Evolutionary conservation across 2,113 vertebrate genomes (phyloP).

Genomic region (Crotalus viridis): DNA sequence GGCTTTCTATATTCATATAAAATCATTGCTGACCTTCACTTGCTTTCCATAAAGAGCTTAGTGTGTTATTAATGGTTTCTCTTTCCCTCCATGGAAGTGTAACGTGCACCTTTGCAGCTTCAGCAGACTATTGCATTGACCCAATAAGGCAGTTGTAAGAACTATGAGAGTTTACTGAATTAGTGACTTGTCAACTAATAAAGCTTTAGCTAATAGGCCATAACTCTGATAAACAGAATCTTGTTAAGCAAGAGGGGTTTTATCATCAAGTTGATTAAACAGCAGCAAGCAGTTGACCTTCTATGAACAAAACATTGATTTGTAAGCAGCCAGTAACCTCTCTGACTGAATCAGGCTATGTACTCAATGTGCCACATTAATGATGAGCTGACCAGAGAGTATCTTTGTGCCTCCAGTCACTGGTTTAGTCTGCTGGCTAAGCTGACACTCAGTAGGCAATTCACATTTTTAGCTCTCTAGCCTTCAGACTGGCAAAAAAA

Average conservation of each 20-base stretch:
- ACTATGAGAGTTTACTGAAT: background rate
- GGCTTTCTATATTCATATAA: background rate
- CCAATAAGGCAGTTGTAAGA: background rate
- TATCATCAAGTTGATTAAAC: background rate
- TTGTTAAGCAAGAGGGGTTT: constrained; percentile 1
- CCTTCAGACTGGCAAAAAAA: background rate
- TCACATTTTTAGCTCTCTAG: background rate
- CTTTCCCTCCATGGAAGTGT: background rate
- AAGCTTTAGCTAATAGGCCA: background rate
- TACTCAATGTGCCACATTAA: background rate
- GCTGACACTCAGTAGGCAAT: background rate
- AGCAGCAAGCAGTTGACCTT: background rate
- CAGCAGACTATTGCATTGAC: background rate
- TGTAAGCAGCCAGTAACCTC: background rate
- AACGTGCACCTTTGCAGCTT: background rate
- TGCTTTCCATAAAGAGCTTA: background rate
- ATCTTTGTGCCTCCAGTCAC: background rate
- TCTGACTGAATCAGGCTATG: background rate
- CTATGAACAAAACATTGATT: constrained; percentile 5
- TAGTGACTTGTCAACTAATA: background rate
- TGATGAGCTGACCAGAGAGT: background rate
- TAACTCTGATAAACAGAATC: background rate
- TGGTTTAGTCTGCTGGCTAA: background rate
- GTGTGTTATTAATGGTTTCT: too few relatives aligned
- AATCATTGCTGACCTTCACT: background rate